Conservation (phyloP, 2,888 invertebrate species). For the Portevinia maculata region DNA sequence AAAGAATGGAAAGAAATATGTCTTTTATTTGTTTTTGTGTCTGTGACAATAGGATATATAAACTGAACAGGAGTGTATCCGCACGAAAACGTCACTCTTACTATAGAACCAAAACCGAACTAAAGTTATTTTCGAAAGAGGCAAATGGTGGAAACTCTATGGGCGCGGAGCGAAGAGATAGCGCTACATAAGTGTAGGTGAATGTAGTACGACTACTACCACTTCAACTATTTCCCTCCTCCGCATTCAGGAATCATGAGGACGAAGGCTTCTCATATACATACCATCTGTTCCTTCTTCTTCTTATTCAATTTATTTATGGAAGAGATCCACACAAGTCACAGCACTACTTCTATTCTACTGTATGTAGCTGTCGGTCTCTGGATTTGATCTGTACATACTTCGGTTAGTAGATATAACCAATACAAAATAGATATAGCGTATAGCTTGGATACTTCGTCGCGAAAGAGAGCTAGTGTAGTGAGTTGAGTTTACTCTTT, state of each 20-base stretch:
- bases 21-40: slow-evolving; percentile 52
- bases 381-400: no score
- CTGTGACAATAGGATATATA: slow-evolving; percentile 46
- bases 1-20: slow-evolving; percentile 11
- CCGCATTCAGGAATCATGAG: slow-evolving; percentile 32
- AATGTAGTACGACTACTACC: background rate
- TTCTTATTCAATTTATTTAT: slow-evolving; percentile 32
- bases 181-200: slow-evolving; percentile 8
- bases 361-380: no score
- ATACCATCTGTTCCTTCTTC: slow-evolving; percentile 57
- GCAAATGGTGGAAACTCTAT: slow-evolving; percentile 53
- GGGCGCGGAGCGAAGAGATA: slow-evolving; percentile 18
- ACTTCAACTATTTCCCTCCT: slow-evolving; percentile 29
- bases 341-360: no score
- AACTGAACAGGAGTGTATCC: slow-evolving; percentile 41
- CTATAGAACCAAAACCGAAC: slow-evolving; percentile 66
- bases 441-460: no score
- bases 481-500: slow-evolving; percentile 4
- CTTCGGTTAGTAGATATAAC: no score
- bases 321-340: slow-evolving; percentile 17
- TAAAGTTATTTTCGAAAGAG: slow-evolving; percentile 72
- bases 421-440: no score
- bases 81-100: slow-evolving; percentile 65
- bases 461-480: no score
- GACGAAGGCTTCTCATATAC: slow-evolving; percentile 20